Conservation (phyloP, 2,888 invertebrate species). For the Drosophila fungiperda region DNA sequence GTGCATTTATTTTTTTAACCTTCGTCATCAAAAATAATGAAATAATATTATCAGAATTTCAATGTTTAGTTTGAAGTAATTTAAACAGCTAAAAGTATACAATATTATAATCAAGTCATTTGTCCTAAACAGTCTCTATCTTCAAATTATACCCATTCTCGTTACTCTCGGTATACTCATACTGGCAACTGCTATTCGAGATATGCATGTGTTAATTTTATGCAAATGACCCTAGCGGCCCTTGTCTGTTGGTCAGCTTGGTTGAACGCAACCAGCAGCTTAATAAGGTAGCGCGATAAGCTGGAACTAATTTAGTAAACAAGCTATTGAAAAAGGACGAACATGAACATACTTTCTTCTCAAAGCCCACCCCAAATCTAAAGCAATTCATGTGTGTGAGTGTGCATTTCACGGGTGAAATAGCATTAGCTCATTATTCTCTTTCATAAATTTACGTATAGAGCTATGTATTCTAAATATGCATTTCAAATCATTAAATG, state of each 20-base stretch:
- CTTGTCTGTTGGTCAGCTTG: constrained; percentile 24
- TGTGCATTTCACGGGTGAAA: constrained; percentile 73
- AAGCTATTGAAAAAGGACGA: constrained; percentile 47
- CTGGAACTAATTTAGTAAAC: constrained; percentile 73
- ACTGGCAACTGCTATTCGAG: constrained; percentile 10
- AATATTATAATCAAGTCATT: not conserved
- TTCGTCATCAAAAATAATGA: not conserved
- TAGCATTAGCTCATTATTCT: constrained; percentile 50
- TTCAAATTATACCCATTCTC: not conserved
- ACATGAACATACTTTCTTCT: constrained; percentile 12
- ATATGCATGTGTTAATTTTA: constrained; percentile 68
- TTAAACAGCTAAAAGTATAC: no score
- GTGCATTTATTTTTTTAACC: not conserved
- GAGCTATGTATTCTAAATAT: constrained; percentile 8
- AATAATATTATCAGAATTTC: not conserved
- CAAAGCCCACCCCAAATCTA: constrained; percentile 25
- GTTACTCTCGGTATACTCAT: not conserved
- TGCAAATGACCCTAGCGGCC: constrained; percentile 53
- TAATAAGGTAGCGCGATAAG: constrained; percentile 71
- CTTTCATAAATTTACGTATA: constrained; percentile 1
- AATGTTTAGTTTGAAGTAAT: not conserved
- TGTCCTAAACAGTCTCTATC: no score
- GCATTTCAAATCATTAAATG: constrained; percentile 6
- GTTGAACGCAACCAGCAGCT: constrained; percentile 30
- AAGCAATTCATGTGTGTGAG: constrained; percentile 71